Conservation (phyloP, 2,797 vertebrate species). For the Alcedo atthis region DNA sequence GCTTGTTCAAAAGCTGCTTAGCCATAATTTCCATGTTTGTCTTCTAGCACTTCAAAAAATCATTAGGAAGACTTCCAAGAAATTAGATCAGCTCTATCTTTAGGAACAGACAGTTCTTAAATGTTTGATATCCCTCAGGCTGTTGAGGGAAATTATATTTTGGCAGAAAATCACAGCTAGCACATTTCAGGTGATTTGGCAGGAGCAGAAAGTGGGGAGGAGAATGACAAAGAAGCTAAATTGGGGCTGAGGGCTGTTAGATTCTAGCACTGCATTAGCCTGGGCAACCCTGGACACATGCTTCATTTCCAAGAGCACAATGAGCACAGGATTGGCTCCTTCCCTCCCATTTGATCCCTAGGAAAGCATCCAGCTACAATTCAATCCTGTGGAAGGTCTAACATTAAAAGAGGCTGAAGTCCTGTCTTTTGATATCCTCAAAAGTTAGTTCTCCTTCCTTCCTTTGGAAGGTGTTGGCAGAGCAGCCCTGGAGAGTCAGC, state of each 20-base stretch:
- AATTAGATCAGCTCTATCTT: slow-evolving; percentile 56
- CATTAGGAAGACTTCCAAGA: slow-evolving; percentile 50
- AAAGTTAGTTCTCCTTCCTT: background rate
- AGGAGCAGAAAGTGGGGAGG: background rate
- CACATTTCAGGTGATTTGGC: slow-evolving; percentile 45
- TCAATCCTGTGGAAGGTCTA: background rate
- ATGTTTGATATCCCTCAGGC: slow-evolving; percentile 28
- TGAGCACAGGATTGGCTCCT: background rate
- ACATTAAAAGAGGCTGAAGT: background rate
- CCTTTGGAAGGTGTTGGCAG: background rate
- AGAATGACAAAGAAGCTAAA: background rate
- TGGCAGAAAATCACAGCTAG: slow-evolving; percentile 17
- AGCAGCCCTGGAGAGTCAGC: background rate
- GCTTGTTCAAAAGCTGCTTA: slow-evolving; percentile 53
- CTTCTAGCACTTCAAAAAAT: slow-evolving; percentile 39
- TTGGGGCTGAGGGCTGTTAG: background rate
- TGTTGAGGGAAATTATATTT: background rate
- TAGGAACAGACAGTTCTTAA: slow-evolving; percentile 40
- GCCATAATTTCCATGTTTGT: slow-evolving; percentile 33
- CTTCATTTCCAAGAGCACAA: background rate
- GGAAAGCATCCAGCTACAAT: background rate
- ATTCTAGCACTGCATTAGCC: background rate
- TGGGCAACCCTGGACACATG: background rate
- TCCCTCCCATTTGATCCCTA: background rate
- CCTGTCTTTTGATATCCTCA: background rate